Percentiles rank a stretch among this genome's conserved stretches.
phyloP scores from a whole-genome alignment of 2,797 vertebrate species.

The Sebastes flavidus region DNA sequence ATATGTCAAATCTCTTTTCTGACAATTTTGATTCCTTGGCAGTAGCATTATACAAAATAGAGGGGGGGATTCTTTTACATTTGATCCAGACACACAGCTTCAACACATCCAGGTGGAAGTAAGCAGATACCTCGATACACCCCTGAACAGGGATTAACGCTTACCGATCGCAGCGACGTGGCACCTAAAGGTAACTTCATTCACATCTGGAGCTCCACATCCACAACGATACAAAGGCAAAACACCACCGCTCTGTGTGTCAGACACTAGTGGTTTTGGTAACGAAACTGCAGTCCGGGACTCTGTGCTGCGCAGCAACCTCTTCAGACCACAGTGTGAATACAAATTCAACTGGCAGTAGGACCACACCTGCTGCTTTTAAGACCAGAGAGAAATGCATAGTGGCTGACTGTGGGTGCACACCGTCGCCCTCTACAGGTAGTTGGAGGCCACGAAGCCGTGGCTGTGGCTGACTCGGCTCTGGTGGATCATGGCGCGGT shows the following conservation, averaged over 20 bases:
- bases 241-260: slow-evolving; percentile 22
- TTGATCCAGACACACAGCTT: slow-evolving; percentile 46
- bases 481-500: slow-evolving; percentile 95
- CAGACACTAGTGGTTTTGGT: slow-evolving; percentile 67
- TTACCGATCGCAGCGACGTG: slow-evolving; percentile 29
- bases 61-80: slow-evolving; percentile 50
- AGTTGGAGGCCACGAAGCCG: slow-evolving; percentile 89
- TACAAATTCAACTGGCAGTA: background rate
- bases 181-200: slow-evolving; percentile 46
- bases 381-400: slow-evolving; percentile 49
- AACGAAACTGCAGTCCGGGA: slow-evolving; percentile 20
- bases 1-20: slow-evolving; percentile 82
- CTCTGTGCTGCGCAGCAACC: background rate
- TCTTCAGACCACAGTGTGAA: slow-evolving; percentile 35
- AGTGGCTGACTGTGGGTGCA: slow-evolving; percentile 28
- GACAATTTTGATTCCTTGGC: slow-evolving; percentile 74
- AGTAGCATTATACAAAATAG: slow-evolving; percentile 75
- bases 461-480: slow-evolving; percentile 92
- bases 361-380: slow-evolving; percentile 32
- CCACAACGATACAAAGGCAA: slow-evolving; percentile 17
- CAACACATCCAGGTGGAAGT: slow-evolving; percentile 30
- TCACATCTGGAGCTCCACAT: slow-evolving; percentile 35
- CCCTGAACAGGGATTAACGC: slow-evolving; percentile 21
- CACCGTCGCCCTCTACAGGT: slow-evolving; percentile 80
- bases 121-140: slow-evolving; percentile 5